Evolutionary conservation across 2,888 invertebrate genomes (phyloP).

Genomic region (Prosapia bicincta): DNA sequence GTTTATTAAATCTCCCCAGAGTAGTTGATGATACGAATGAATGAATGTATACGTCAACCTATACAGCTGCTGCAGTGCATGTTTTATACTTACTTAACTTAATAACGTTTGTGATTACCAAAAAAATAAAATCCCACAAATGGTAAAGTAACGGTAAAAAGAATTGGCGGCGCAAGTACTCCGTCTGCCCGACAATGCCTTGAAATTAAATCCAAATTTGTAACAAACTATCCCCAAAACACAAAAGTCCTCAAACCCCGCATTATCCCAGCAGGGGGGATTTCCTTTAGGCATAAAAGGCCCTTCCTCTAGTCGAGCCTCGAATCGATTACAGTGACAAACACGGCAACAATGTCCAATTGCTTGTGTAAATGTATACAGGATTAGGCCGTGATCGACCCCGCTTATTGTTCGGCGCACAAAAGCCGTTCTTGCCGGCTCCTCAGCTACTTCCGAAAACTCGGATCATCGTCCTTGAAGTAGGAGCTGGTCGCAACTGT

Average conservation of each 20-base stretch:
- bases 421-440: neutral
- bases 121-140: no score
- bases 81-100: no score
- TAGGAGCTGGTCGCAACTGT: no score
- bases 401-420: neutral
- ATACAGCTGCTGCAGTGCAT: no score
- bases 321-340: neutral
- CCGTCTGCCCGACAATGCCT: neutral
- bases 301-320: neutral
- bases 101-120: no score
- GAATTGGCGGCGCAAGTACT: no score
- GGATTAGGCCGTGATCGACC: conserved; percentile 2
- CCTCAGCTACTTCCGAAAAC: neutral
- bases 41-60: no score
- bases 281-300: neutral
- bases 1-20: no score
- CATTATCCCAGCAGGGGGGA: neutral
- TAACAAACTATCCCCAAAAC: conserved; percentile 1
- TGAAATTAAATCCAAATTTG: neutral
- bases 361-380: neutral
- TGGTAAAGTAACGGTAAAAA: no score
- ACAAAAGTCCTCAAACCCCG: neutral
- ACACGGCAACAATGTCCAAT: neutral
- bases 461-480: neutral
- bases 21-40: no score